These are phyloP conservation scores for Idris sp. DNA, from an alignment of 1,140 invertebrate species.

Conservation along the genomic window DNA sequence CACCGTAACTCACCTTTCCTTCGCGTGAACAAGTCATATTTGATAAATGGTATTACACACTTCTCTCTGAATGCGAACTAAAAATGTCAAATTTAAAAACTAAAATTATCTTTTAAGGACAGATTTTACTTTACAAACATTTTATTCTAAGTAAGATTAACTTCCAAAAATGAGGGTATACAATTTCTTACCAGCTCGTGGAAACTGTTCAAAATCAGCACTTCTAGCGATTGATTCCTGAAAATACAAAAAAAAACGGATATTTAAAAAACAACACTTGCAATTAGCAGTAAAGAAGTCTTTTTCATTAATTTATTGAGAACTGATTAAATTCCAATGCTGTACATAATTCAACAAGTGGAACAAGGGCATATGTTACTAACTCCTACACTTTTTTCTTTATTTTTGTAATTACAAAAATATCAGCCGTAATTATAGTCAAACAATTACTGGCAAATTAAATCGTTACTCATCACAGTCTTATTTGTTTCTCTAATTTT, in stretches of 20 bases:
- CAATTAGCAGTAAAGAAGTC: constrained; percentile 15
- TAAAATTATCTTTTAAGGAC: no score
- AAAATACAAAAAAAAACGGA: not conserved
- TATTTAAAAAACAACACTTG: not conserved
- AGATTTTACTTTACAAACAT: no score
- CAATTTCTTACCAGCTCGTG: constrained; percentile 30
- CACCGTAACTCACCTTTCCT: constrained; percentile 20
- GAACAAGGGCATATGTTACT: constrained; percentile 47
- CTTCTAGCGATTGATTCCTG: constrained; percentile 29
- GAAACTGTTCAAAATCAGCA: constrained; percentile 7
- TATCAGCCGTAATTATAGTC: constrained; percentile 36
- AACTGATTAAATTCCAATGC: constrained; percentile 44
- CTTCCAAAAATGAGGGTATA: no score
- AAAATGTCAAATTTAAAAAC: no score
- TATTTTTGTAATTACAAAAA: constrained; percentile 45
- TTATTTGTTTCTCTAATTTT: constrained; percentile 8
- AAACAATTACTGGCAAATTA: constrained; percentile 32
- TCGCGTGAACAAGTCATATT: constrained; percentile 5
- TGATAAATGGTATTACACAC: no score
- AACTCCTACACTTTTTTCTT: constrained; percentile 44
- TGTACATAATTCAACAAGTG: constrained; percentile 47
- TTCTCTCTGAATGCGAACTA: no score
- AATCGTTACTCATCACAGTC: not conserved
- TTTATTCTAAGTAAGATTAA: no score
- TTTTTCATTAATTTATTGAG: constrained; percentile 21